Evolutionary conservation across 2,797 vertebrate species (phyloP).

Genomic region (Tauraco hartlaubi): DNA sequence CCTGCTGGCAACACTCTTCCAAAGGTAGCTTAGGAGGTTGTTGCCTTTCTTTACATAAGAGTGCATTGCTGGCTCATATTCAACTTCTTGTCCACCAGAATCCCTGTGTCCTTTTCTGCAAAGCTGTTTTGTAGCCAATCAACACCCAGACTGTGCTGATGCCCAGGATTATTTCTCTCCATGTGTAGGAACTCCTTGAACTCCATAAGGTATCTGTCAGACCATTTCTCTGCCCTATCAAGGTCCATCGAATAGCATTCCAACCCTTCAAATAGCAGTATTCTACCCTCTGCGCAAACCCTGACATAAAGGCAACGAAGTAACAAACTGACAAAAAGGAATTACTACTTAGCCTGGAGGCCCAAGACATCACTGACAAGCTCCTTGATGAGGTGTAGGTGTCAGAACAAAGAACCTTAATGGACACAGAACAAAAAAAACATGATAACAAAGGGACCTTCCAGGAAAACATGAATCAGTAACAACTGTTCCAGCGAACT

Average conservation of each 20-base stretch:
- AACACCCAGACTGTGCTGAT: not conserved
- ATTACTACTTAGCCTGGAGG: not conserved
- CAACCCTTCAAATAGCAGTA: not conserved
- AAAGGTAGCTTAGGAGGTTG: not conserved
- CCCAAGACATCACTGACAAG: not conserved
- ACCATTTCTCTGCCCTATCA: not conserved
- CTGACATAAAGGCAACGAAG: not conserved
- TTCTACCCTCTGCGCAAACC: not conserved
- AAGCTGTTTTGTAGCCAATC: not conserved
- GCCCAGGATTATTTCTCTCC: not conserved
- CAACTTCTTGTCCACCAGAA: not conserved
- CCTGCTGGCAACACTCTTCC: not conserved
- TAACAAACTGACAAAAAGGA: not conserved
- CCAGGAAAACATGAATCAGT: not conserved
- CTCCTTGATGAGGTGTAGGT: not conserved
- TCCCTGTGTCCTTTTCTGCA: not conserved
- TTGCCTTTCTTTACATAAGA: not conserved
- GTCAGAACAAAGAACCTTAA: not conserved
- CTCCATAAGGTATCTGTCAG: not conserved
- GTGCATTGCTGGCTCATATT: not conserved
- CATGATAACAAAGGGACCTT: not conserved
- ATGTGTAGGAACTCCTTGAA: not conserved
- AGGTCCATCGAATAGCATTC: not conserved
- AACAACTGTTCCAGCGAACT: not conserved
- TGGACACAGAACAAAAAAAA: not conserved